Percentiles rank a stretch among this genome's conserved stretches.
These are phyloP conservation scores for Pristionchus exspectatus DNA, from an alignment of 2,888 invertebrate species.

Conservation along the genomic window DNA sequence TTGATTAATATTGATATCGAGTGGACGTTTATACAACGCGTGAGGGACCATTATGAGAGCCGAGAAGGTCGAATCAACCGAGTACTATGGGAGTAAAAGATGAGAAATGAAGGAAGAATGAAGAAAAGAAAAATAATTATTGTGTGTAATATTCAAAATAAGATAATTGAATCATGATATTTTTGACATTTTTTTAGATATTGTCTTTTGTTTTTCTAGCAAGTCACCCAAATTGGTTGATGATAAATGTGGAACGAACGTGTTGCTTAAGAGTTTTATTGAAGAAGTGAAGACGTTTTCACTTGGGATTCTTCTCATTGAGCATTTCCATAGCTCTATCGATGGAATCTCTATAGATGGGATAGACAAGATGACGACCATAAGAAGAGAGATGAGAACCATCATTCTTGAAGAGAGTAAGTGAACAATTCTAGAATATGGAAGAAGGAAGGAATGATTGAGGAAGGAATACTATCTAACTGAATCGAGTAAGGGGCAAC, in stretches of 20 bases:
- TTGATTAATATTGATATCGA: no score
- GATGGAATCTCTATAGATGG: conserved; percentile 31
- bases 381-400: conserved; percentile 23
- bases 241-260: neutral
- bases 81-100: no score
- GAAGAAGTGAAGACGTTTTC: no score
- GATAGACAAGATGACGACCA: conserved; percentile 34
- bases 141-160: no score
- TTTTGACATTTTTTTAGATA: neutral
- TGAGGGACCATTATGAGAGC: no score
- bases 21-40: no score
- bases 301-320: neutral
- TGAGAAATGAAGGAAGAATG: no score
- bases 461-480: neutral
- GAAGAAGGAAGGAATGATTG: neutral
- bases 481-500: conserved; percentile 1
- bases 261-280: no score
- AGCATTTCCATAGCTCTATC: neutral
- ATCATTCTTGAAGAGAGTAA: conserved; percentile 36
- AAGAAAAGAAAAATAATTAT: no score
- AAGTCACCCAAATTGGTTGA: neutral
- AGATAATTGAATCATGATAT: neutral
- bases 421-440: neutral
- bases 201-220: neutral
- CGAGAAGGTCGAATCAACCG: no score